These are phyloP conservation scores for Amphiura filiformis DNA, from an alignment of 35 echinoderm and acorn worm genomes.

Conservation along the genomic window DNA sequence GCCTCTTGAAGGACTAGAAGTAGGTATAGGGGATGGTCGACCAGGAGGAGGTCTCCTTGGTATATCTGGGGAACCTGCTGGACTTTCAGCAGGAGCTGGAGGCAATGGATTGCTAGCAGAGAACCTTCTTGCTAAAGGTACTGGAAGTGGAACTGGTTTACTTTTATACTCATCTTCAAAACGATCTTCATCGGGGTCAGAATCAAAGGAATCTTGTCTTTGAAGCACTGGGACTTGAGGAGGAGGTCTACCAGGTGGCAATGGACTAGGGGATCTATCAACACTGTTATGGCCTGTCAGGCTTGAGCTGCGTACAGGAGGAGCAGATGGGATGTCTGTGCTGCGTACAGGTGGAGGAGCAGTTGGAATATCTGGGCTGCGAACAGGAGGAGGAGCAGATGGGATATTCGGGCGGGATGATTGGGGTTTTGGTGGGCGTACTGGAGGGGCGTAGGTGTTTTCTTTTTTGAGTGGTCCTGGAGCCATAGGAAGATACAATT, in stretches of 20 bases:
- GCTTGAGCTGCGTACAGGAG: background rate
- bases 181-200: background rate
- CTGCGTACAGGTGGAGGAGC: background rate
- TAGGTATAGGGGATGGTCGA: background rate
- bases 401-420: background rate
- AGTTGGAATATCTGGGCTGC: background rate
- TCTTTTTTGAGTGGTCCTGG: background rate
- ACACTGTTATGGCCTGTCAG: background rate
- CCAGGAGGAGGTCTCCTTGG: constrained; percentile 5
- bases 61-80: background rate
- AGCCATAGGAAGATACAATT: background rate
- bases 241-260: background rate
- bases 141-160: background rate
- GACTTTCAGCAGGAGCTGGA: background rate
- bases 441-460: background rate
- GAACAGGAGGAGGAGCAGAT: background rate
- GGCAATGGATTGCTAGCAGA: background rate
- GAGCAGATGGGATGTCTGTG: background rate
- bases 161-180: constrained; percentile 8
- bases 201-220: background rate
- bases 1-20: background rate
- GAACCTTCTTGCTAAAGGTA: background rate
- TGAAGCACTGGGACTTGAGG: background rate
- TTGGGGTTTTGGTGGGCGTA: background rate
- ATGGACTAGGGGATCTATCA: background rate